Percentiles rank a stretch among this genome's conserved stretches.
phyloP scores from a whole-genome alignment of 2,888 invertebrate genomes.

The Panzeria rudis region DNA sequence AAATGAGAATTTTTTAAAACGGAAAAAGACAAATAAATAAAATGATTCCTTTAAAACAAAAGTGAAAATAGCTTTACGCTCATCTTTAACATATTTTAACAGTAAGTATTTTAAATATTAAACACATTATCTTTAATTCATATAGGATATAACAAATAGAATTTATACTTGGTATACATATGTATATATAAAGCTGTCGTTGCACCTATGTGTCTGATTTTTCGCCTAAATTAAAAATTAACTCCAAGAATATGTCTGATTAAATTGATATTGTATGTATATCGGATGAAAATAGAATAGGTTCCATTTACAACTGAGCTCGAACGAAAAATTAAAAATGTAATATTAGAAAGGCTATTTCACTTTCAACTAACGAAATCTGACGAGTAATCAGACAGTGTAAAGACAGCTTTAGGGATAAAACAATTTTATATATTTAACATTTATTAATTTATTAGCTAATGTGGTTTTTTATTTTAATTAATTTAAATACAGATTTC shows the following conservation, averaged over 20 bases:
- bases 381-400: too few species aligned
- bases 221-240: too few species aligned
- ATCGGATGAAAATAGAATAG: too few species aligned
- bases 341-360: too few species aligned
- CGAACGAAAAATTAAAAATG: too few species aligned
- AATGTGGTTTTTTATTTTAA: background rate
- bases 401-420: too few species aligned
- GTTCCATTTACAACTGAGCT: too few species aligned
- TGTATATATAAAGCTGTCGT: background rate
- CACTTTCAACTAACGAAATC: too few species aligned
- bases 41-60: background rate
- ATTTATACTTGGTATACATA: slow-evolving; percentile 9
- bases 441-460: background rate
- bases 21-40: background rate
- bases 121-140: slow-evolving; percentile 53
- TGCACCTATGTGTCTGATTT: background rate
- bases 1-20: too few species aligned
- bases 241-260: too few species aligned
- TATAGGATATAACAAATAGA: slow-evolving; percentile 32
- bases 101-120: slow-evolving; percentile 39
- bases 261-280: too few species aligned
- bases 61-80: background rate
- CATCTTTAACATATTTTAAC: slow-evolving; percentile 35
- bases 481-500: slow-evolving; percentile 18
- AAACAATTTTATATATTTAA: background rate